A percentile compares a stretch with the other conserved stretches of the same genome.
Conservation (phyloP, 2,888 invertebrate genomes). For the Lasioglossum marginatum region DNA sequence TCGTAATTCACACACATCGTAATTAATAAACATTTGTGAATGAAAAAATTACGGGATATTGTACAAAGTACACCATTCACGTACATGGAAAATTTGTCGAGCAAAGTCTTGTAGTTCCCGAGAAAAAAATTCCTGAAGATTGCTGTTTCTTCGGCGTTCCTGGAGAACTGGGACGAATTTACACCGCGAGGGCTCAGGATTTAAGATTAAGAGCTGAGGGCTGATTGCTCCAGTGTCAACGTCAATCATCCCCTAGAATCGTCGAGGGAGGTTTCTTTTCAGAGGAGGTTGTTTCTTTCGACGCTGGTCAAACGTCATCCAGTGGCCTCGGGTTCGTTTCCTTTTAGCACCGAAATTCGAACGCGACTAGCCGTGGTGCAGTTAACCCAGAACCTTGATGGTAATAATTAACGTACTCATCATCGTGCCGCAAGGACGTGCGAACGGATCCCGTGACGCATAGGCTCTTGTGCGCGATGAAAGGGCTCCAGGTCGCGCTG, state of each 20-base stretch:
- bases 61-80: rapidly evolving
- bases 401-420: conserved; percentile 77
- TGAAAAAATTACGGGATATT: neutral
- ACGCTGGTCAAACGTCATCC: conserved; percentile 53
- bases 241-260: neutral
- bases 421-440: conserved; percentile 65
- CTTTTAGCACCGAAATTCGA: conserved; percentile 53
- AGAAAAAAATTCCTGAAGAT: neutral
- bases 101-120: neutral
- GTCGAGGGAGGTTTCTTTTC: conserved; percentile 33
- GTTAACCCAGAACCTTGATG: conserved; percentile 55
- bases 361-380: conserved; percentile 33
- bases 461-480: conserved; percentile 57
- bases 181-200: neutral
- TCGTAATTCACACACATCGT: rapidly evolving
- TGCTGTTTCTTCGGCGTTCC: neutral
- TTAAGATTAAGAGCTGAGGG: neutral
- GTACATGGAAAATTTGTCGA: neutral
- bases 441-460: conserved; percentile 71
- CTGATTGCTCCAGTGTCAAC: neutral
- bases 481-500: conserved; percentile 55
- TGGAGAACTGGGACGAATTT: neutral
- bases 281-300: conserved; percentile 34
- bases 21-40: neutral
- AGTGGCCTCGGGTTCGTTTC: conserved; percentile 68